Evolutionary conservation across 2,888 invertebrate genomes (phyloP), one percentile per base, ranked within the genome.

Genomic region (Eupithecia subfuscata): DNA sequence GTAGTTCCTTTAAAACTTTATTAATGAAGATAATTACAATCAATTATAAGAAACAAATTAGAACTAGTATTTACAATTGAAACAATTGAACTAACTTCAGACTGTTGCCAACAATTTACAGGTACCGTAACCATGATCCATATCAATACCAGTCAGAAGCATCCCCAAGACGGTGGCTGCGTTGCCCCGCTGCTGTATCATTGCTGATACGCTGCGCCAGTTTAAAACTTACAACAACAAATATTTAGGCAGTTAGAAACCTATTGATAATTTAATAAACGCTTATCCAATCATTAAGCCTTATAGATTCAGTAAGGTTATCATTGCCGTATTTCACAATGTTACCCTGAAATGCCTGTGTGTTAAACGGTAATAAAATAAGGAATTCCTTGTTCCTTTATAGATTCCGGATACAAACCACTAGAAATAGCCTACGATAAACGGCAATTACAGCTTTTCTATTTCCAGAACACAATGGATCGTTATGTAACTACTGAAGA

Each of bases 381-480:
- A 69, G 65, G 69, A 56, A 78, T 75, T 76, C 72, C 75, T 69
- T 67, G 75, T 69, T 25, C 74, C 69, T 70, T 64, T 43, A 76
- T 16, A 48, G 64, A 70, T 73, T 69, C 30, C 52, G n/a, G 52
- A 67, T 72, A 60, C 68, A 74, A 48, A 70, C 3, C 22, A 30
- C 68, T 37, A 43, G 73, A 70, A 73, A 75, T 76, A 67, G 67
- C 70, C 37, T 70, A 68, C 68, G 67, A 75, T 72, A 68, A 48
- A 48, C n/a, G 43, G 40, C 67, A 71, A 73, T 77, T 70, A 75
- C 18, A 74, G 69, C 70, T 22, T 45, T 70, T 69, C 71, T 77
- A 78, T 78, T 73, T 77, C 48, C 60, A 74, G 78, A 76, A 71
- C 64, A 78, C 76, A 74, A 78, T 77, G 43, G 69, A 48, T 30